phyloP scores from a whole-genome alignment of 2,113 vertebrate genomes.

The human region DNA sequence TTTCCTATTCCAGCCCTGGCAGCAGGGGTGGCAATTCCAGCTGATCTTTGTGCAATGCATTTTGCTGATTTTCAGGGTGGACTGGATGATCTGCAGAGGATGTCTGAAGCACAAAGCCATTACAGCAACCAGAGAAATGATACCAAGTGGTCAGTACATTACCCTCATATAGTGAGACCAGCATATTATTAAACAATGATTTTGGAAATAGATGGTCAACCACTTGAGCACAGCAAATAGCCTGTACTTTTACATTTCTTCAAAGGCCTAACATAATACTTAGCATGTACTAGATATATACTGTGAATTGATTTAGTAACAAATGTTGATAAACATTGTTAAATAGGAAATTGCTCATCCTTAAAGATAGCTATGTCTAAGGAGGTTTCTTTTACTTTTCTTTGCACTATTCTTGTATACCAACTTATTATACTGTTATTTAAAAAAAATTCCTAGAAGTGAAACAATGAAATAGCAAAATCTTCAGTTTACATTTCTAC shows the following conservation, averaged over 20 bases:
- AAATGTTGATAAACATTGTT: neutral
- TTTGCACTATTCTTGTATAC: neutral
- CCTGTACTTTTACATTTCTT: neutral
- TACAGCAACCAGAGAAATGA: neutral
- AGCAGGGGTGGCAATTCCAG: neutral
- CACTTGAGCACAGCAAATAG: neutral
- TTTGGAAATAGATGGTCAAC: neutral
- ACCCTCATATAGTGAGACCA: neutral
- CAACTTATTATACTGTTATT: neutral
- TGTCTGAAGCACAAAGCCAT: neutral
- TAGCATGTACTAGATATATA: neutral
- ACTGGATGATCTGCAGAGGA: neutral
- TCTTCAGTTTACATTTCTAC: neutral
- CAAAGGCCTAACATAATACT: neutral
- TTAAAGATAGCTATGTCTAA: neutral
- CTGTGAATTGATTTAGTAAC: neutral
- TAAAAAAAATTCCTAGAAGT: neutral
- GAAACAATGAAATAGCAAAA: neutral
- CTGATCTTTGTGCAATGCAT: neutral
- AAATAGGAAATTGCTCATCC: neutral
- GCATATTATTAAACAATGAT: neutral
- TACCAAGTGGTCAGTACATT: neutral
- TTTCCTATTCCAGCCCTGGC: neutral
- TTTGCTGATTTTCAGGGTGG: neutral
- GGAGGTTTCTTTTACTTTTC: neutral